These are phyloP conservation scores for Spodoptera littoralis DNA, from an alignment of 2,888 invertebrate species.

Conservation along the genomic window DNA sequence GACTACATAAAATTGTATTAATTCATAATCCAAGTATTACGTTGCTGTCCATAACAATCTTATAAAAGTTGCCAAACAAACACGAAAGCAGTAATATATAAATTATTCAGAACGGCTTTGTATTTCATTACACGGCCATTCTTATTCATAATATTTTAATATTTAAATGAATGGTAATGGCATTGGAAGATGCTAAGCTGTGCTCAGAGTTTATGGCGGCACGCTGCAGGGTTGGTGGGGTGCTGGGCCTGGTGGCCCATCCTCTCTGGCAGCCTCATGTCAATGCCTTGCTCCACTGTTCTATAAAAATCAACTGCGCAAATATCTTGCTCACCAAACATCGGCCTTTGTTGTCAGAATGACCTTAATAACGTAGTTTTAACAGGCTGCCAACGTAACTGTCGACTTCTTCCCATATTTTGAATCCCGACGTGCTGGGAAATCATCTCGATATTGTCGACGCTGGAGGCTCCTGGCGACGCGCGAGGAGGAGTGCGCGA, in stretches of 20 bases:
- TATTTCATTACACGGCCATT: conserved; percentile 27
- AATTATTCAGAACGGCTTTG: conserved; percentile 14
- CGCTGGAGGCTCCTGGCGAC: no score
- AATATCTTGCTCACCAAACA: conserved; percentile 15
- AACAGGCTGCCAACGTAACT: conserved; percentile 4
- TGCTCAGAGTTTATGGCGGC: conserved; percentile 26
- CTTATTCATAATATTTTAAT: conserved; percentile 40
- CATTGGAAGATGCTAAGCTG: conserved; percentile 18
- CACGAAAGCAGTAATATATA: conserved; percentile 25
- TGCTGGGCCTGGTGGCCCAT: conserved; percentile 16
- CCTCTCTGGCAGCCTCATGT: conserved; percentile 17
- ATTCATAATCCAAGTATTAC: neutral
- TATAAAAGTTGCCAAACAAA: conserved; percentile 19
- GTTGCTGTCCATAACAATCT: conserved; percentile 7
- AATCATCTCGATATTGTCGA: no score
- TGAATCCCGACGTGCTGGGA: no score
- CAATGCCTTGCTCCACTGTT: conserved; percentile 4
- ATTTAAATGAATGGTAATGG: conserved; percentile 35
- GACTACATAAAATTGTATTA: no score
- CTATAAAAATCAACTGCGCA: conserved; percentile 24
- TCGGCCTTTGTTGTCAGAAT: neutral
- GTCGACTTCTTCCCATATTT: no score
- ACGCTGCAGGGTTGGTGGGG: conserved; percentile 6
- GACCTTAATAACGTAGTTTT: conserved; percentile 4
- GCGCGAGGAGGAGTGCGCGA: conserved; percentile 13